Evolutionary conservation across 2,888 invertebrate genomes (phyloP).

Genomic region (Pachymerium ferrugineum): DNA sequence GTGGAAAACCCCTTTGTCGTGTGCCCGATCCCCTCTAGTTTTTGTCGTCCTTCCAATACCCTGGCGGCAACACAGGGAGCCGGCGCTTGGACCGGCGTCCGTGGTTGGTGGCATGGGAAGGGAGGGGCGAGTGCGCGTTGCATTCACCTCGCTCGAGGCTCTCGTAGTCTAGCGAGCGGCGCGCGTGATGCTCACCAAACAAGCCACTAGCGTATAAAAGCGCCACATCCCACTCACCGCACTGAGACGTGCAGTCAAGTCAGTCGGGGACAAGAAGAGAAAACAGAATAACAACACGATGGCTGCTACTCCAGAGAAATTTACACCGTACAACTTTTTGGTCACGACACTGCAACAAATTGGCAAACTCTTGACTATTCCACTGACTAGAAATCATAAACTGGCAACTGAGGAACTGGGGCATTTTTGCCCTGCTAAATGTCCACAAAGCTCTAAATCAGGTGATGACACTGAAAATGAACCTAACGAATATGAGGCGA

Average conservation of each 20-base stretch:
- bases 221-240: neutral
- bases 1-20: neutral
- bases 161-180: neutral
- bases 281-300: neutral
- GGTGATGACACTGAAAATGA: too few relatives aligned
- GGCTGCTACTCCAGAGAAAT: neutral
- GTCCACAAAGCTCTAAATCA: too few relatives aligned
- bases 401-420: neutral
- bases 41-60: neutral
- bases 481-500: conserved; percentile 42
- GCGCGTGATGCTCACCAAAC: neutral
- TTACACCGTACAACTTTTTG: neutral
- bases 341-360: neutral
- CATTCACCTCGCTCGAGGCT: neutral
- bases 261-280: too few relatives aligned
- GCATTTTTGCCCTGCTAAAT: neutral
- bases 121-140: neutral
- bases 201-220: conserved; percentile 3
- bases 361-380: neutral
- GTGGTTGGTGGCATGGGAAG: neutral
- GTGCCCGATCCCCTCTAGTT: neutral
- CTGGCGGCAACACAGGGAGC: neutral
- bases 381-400: neutral
- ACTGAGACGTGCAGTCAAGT: neutral
- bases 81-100: neutral